Evolutionary conservation across 2,113 vertebrate species (phyloP).

Genomic region (Cathartes aura): DNA sequence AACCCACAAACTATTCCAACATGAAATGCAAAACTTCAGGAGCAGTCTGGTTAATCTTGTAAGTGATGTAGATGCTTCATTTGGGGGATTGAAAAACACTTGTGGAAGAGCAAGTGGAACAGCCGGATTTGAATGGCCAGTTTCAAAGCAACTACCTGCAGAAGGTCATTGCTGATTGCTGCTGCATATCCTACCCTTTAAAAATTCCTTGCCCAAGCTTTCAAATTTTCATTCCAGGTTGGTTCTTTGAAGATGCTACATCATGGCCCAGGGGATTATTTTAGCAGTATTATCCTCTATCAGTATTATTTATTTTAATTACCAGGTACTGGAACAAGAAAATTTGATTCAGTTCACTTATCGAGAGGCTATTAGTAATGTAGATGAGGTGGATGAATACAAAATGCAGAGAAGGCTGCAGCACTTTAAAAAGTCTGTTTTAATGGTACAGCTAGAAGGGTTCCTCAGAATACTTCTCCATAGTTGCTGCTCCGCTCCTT

Average conservation of each 20-base stretch:
- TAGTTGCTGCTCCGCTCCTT: not conserved
- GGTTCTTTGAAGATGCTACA: not conserved
- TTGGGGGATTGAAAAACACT: not conserved
- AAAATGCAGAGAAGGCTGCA: not conserved
- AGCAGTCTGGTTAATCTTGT: not conserved
- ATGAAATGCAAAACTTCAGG: not conserved
- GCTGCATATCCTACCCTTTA: not conserved
- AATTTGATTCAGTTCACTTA: slow-evolving; percentile 3
- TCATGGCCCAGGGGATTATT: not conserved
- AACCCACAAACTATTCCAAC: not conserved
- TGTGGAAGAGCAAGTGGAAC: not conserved
- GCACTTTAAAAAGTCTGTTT: not conserved
- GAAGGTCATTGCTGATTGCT: not conserved
- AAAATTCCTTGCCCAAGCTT: not conserved
- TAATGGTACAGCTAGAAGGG: not conserved
- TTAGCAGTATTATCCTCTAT: slow-evolving; percentile 15
- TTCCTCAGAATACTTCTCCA: not conserved
- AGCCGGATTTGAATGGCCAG: not conserved
- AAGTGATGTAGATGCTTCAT: not conserved
- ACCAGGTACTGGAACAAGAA: slow-evolving; percentile 7
- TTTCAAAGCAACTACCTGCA: not conserved
- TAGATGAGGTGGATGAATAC: not conserved
- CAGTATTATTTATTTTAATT: slow-evolving; percentile 35
- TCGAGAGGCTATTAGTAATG: not conserved
- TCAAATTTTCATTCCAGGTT: slow-evolving; percentile 8